phyloP scores from a whole-genome alignment of 2,113 vertebrate species.

The Rutilus rutilus region DNA sequence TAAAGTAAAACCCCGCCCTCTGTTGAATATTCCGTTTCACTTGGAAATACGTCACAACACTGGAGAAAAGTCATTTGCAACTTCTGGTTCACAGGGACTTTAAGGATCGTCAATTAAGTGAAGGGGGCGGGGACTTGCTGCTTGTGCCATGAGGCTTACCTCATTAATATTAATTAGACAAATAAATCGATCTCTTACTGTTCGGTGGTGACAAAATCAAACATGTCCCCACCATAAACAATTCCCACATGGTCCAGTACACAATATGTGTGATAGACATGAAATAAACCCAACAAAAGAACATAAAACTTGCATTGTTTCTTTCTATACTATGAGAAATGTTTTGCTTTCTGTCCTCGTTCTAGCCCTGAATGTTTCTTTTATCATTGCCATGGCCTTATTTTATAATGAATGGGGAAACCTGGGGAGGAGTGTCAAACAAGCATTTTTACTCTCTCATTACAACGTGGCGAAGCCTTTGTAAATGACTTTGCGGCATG shows the following conservation, averaged over 20 bases:
- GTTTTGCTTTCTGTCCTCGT: slow-evolving; percentile 2
- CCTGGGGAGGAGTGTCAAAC: slow-evolving; percentile 61
- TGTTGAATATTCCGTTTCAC: too few species aligned
- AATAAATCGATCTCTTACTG: background rate
- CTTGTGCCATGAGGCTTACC: background rate
- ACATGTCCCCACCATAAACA: background rate
- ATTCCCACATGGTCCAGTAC: background rate
- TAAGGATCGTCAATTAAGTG: background rate
- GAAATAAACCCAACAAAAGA: background rate
- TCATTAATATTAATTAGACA: background rate
- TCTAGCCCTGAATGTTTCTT: slow-evolving; percentile 22
- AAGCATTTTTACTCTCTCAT: slow-evolving; percentile 63
- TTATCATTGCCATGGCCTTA: slow-evolving; percentile 54
- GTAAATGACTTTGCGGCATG: slow-evolving; percentile 70
- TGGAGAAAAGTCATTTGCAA: too few species aligned
- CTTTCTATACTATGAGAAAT: background rate
- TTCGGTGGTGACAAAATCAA: background rate
- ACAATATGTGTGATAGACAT: background rate
- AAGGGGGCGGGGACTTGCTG: background rate
- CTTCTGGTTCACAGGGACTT: too few species aligned
- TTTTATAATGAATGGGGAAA: slow-evolving; percentile 73
- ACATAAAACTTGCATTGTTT: background rate
- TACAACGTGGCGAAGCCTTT: slow-evolving; percentile 68
- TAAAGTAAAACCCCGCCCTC: too few species aligned
- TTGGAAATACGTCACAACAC: too few species aligned